Base-by-base conservation (phyloP, 2,797 vertebrate species). In the Microctenopoma stevenorrisi region DNA sequence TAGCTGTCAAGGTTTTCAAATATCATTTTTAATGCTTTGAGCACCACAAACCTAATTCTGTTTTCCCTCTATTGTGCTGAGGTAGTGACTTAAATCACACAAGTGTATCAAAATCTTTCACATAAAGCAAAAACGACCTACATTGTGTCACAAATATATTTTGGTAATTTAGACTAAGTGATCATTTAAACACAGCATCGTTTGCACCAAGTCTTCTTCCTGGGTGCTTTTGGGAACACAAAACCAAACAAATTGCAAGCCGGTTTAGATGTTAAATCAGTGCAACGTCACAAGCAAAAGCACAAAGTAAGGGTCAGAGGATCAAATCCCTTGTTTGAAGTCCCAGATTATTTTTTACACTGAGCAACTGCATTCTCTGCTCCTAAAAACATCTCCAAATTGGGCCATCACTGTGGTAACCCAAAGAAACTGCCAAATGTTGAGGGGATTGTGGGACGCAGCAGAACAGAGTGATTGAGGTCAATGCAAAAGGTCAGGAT, bases 401-500 rank as follows among this genome's bases (percentile, higher is more conserved):
- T 68, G 84, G 86, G 84, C 82, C 80, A 74, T 89, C 79, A 22
- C 85, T 13, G 33, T 77, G 87, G 87, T 57, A 85, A 90, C 85
- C 16, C 25, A 4, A 54, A 50, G 59, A 74, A 79, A 66, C 81
- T 83, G 83, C 81, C 76, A 86, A 81, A 84, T 74, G 72, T 83
- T 72, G 50, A 65, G 68, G 78, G 66, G 61, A 72, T 64, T 69
- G 76, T 74, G 59, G 73, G 70, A 64, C 73, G 38, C 55, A 37
- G 77, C 71, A n/a, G 64, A 58, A 61, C 54, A 46, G 4, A 76
- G 70, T 82, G 86, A 91, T 88, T 91, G 88, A 88, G 90, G 87
- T 91, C 88, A 88, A 72, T 81, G 72, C 61, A 60, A 69, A 66
- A 86, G 91, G 89, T 92, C 89, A 79, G 61, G 46, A 22, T 49